phyloP scores from a whole-genome alignment of 2,888 invertebrate genomes.

The Camponotus fellah region DNA sequence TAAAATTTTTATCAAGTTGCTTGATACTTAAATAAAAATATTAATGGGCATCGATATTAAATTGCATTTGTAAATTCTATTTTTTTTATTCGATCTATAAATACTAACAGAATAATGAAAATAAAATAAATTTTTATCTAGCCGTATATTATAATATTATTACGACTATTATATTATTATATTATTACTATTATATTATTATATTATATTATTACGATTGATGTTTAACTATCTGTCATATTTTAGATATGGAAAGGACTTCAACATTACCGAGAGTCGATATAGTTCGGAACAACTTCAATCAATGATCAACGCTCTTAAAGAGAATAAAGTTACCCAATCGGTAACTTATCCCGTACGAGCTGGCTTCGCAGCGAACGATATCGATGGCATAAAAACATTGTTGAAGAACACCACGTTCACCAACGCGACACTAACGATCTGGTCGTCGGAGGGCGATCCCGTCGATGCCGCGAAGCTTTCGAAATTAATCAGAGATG shows the following conservation, averaged over 20 bases:
- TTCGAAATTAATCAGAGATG: constrained; percentile 89
- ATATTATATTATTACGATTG: neutral
- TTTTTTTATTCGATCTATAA: neutral
- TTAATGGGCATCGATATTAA: neutral
- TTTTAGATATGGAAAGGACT: constrained; percentile 74
- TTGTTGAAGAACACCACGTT: constrained; percentile 88
- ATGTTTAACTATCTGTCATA: neutral
- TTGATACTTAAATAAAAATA: neutral
- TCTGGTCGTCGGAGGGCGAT: constrained; percentile 92
- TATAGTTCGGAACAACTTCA: constrained; percentile 90
- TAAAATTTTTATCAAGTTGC: neutral
- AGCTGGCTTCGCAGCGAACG: constrained; percentile 90
- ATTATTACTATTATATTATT: no score
- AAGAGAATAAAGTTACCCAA: constrained; percentile 88
- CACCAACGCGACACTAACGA: constrained; percentile 90
- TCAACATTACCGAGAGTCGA: constrained; percentile 86
- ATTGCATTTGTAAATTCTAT: neutral
- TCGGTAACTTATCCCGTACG: constrained; percentile 93
- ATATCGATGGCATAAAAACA: constrained; percentile 88
- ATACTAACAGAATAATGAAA: neutral
- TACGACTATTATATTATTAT: no score
- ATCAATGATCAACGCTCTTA: constrained; percentile 89
- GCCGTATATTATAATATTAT: no score
- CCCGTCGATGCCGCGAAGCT: constrained; percentile 90
- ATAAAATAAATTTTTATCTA: neutral